Percentiles rank a stretch among this genome's conserved stretches.
Evolutionary conservation across 1,140 invertebrate genomes (phyloP).

Genomic region (Camponotus pennsylvanicus): DNA sequence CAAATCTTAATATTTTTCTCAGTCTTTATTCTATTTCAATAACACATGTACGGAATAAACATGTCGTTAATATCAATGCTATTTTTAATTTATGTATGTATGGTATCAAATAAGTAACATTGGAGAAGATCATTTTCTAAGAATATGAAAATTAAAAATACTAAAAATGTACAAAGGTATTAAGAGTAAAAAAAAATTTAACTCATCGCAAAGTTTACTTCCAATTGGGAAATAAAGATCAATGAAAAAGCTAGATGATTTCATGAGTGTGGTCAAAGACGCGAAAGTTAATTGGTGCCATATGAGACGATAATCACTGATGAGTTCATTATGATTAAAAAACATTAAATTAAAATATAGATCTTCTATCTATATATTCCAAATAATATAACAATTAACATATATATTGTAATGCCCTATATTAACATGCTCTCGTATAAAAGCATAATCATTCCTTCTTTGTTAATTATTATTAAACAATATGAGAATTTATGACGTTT

Average conservation of each 20-base stretch:
- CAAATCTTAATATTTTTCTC: too few species aligned
- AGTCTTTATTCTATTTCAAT: too few species aligned
- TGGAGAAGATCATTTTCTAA: too few species aligned
- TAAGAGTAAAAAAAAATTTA: too few species aligned
- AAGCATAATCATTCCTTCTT: background rate
- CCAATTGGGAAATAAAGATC: background rate
- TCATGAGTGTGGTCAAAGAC: background rate
- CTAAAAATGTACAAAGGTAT: too few species aligned
- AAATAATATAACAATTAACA: constrained; percentile 53
- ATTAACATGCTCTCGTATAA: background rate
- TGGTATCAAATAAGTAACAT: too few species aligned
- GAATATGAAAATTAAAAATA: too few species aligned
- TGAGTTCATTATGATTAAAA: constrained; percentile 14
- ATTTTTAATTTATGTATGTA: too few species aligned
- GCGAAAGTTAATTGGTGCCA: constrained; percentile 72
- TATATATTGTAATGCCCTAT: constrained; percentile 51
- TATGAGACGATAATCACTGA: constrained; percentile 73
- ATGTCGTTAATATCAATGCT: too few species aligned
- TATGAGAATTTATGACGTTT: background rate
- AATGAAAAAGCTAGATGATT: constrained; percentile 22
- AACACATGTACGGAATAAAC: too few species aligned
- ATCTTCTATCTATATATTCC: constrained; percentile 19
- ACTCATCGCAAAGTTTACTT: background rate
- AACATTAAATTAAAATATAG: constrained; percentile 26
- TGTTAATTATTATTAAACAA: constrained; percentile 1